Conservation (phyloP, 2,888 invertebrate genomes). For the Automeris io region DNA sequence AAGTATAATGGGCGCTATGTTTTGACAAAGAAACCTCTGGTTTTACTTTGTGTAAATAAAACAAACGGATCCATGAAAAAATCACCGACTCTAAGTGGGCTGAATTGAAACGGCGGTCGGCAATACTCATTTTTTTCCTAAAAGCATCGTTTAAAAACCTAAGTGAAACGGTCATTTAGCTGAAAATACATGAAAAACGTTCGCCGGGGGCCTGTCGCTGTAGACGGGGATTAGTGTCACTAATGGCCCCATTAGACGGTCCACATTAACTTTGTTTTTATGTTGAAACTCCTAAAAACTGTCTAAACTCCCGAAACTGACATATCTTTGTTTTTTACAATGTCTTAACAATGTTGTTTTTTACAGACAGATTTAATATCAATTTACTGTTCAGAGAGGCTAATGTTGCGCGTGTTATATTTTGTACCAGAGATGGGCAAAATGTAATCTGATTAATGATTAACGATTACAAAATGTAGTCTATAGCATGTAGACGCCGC, state of each 20-base stretch:
- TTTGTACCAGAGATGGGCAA: no score
- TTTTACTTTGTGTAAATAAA: neutral
- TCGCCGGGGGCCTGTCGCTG: constrained; percentile 30
- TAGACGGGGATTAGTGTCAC: constrained; percentile 58
- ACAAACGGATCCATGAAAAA: constrained; percentile 24
- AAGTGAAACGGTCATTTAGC: constrained; percentile 43
- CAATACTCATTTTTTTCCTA: constrained; percentile 55
- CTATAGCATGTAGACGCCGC: no score
- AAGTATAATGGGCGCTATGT: no score
- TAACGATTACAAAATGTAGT: no score
- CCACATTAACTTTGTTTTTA: constrained; percentile 15
- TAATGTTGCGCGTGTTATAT: no score
- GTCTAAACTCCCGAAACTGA: no score
- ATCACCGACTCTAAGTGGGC: constrained; percentile 50
- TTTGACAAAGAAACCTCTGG: neutral
- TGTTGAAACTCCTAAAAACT: neutral
- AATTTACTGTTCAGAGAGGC: no score
- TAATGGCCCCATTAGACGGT: constrained; percentile 56
- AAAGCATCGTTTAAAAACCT: constrained; percentile 46
- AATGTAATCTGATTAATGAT: no score
- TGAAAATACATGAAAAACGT: neutral
- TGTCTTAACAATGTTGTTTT: no score
- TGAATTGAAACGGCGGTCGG: constrained; percentile 52
- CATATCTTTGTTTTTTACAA: no score
- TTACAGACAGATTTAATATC: no score